Evolutionary conservation across 2,797 vertebrate species (phyloP).

Genomic region (Pseudotriccus pelzelni): DNA sequence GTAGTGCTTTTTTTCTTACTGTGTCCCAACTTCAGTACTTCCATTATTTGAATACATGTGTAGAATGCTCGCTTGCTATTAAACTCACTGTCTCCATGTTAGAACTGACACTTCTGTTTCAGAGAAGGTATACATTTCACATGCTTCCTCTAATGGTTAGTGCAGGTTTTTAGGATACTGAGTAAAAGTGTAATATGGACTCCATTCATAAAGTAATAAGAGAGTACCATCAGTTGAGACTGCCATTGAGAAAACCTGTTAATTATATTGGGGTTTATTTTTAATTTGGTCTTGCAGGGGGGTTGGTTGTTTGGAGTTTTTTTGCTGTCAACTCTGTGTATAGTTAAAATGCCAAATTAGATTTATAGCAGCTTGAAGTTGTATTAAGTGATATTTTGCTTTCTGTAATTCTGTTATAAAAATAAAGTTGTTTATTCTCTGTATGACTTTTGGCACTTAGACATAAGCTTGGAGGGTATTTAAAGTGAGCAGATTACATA

Average conservation of each 20-base stretch:
- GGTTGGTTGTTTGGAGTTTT: not conserved
- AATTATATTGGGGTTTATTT: slow-evolving; percentile 63
- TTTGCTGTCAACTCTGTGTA: slow-evolving; percentile 74
- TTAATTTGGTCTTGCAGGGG: not conserved
- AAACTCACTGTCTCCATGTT: slow-evolving; percentile 70
- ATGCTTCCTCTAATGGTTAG: slow-evolving; percentile 51
- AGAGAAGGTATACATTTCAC: slow-evolving; percentile 50
- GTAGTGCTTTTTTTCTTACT: slow-evolving; percentile 78
- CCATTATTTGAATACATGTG: slow-evolving; percentile 60
- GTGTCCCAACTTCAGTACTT: slow-evolving; percentile 63
- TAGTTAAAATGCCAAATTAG: slow-evolving; percentile 80
- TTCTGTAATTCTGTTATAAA: slow-evolving; percentile 83
- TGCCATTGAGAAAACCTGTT: slow-evolving; percentile 68
- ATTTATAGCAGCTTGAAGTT: slow-evolving; percentile 81
- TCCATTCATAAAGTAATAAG: slow-evolving; percentile 25
- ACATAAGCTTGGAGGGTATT: not conserved
- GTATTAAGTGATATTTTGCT: slow-evolving; percentile 85
- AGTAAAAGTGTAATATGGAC: not conserved
- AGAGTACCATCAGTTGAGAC: slow-evolving; percentile 40
- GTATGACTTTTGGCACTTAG: slow-evolving; percentile 15
- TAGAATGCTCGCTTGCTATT: slow-evolving; percentile 71
- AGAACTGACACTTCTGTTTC: slow-evolving; percentile 67
- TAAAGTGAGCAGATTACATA: not conserved
- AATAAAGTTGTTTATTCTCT: slow-evolving; percentile 87
- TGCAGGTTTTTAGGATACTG: slow-evolving; percentile 52